phyloP scores from a whole-genome alignment of 2,888 invertebrate genomes.

The Tenthredo notha region DNA sequence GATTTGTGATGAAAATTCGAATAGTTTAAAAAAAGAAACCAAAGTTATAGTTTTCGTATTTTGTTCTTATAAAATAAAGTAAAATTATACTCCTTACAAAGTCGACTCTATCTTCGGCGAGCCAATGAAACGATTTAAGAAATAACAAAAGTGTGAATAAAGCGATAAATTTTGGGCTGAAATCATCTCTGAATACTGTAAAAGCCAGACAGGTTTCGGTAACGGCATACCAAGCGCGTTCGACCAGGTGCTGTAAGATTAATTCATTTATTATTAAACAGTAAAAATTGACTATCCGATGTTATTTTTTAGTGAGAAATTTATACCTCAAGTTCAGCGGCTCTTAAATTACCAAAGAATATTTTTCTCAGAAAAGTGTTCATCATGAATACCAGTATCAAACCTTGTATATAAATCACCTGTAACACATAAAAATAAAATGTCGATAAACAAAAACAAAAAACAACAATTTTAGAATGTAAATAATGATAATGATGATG shows the following conservation, averaged over 20 bases:
- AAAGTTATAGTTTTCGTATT: too few relatives aligned
- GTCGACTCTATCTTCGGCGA: constrained; percentile 99
- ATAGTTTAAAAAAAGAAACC: not conserved
- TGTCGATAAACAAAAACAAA: constrained; percentile 73
- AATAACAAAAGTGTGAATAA: constrained; percentile 97
- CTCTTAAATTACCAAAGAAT: constrained; percentile 96
- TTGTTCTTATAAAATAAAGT: not conserved
- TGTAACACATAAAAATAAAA: constrained; percentile 78
- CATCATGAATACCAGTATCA: constrained; percentile 94
- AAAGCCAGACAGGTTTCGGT: constrained; percentile 99
- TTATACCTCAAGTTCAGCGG: constrained; percentile 96
- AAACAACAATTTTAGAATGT: too few relatives aligned
- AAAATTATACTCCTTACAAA: constrained; percentile 87
- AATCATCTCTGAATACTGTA: constrained; percentile 99
- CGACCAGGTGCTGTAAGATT: constrained; percentile 94
- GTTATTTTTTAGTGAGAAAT: too few relatives aligned
- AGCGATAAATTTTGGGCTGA: constrained; percentile 98
- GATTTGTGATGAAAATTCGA: not conserved
- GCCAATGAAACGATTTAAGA: constrained; percentile 99
- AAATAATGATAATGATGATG: not conserved
- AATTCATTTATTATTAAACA: too few relatives aligned
- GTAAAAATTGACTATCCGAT: too few relatives aligned
- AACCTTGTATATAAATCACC: constrained; percentile 98
- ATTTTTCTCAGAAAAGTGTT: constrained; percentile 95
- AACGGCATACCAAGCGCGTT: constrained; percentile 99